Conservation (phyloP, 2,113 vertebrate genomes). For the Pollachius pollachius region DNA sequence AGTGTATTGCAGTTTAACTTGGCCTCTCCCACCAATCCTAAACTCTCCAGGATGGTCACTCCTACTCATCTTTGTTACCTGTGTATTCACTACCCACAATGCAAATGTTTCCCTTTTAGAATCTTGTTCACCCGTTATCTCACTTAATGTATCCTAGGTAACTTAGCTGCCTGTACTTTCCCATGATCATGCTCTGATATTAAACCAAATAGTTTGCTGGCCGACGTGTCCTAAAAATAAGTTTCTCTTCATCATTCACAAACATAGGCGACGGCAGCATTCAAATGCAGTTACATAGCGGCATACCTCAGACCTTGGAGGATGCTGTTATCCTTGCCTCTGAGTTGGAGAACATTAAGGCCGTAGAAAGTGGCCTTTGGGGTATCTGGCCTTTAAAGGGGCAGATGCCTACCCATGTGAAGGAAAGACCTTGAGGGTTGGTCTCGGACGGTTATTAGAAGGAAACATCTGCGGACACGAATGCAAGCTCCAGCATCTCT, state of each 20-base stretch:
- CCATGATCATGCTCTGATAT: neutral
- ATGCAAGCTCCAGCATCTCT: no score
- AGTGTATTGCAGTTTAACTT: no score
- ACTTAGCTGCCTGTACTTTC: no score
- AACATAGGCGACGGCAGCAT: neutral
- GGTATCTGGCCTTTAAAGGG: neutral
- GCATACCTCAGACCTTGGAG: neutral
- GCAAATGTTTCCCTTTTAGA: no score
- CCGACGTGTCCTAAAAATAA: no score
- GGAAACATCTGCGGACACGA: neutral
- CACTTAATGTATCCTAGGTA: no score
- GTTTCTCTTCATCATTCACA: neutral
- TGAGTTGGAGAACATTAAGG: neutral
- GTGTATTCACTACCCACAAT: no score
- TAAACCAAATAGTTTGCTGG: neutral
- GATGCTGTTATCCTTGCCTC: neutral
- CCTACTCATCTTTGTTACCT: no score
- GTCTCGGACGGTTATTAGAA: no score
- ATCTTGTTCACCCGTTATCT: no score
- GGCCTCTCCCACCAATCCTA: no score
- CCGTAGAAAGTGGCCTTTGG: neutral
- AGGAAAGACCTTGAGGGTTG: neutral
- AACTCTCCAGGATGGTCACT: no score
- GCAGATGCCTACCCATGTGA: neutral
- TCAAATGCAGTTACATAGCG: neutral